Evolutionary conservation across 2,797 vertebrate species (phyloP).

Genomic region (Cynodonichthys magdalenae): DNA sequence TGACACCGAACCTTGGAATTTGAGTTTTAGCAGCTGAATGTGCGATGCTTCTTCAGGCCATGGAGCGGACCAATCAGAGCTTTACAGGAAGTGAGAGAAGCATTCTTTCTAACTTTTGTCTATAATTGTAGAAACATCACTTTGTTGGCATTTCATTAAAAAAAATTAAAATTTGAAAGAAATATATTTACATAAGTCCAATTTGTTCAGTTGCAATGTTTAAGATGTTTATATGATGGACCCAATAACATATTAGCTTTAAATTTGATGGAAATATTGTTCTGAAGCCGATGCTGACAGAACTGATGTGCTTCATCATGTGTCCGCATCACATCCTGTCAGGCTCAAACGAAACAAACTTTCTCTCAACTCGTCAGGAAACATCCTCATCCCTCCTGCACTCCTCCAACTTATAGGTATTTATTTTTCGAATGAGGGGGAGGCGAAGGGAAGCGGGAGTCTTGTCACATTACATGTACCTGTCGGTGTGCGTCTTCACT

Average conservation of each 20-base stretch:
- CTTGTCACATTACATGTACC: slow-evolving; percentile 78
- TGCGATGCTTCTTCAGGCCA: background rate
- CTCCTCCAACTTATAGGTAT: slow-evolving; percentile 58
- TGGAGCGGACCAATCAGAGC: background rate
- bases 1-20: too few relatives aligned
- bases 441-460: slow-evolving; percentile 47
- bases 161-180: too few relatives aligned
- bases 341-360: slow-evolving; percentile 59
- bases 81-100: background rate
- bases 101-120: background rate
- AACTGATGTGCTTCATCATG: slow-evolving; percentile 18
- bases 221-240: background rate
- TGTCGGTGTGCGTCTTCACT: slow-evolving; percentile 68
- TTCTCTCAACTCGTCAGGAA: slow-evolving; percentile 50
- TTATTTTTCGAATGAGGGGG: slow-evolving; percentile 43
- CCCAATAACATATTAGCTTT: background rate
- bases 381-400: slow-evolving; percentile 37
- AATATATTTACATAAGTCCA: too few relatives aligned
- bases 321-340: slow-evolving; percentile 56
- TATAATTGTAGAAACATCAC: too few relatives aligned
- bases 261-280: background rate
- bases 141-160: too few relatives aligned
- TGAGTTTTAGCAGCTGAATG: background rate
- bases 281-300: background rate
- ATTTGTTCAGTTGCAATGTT: too few relatives aligned